phyloP scores from a whole-genome alignment of 2,888 invertebrate species.

The Pandemis corylana region DNA sequence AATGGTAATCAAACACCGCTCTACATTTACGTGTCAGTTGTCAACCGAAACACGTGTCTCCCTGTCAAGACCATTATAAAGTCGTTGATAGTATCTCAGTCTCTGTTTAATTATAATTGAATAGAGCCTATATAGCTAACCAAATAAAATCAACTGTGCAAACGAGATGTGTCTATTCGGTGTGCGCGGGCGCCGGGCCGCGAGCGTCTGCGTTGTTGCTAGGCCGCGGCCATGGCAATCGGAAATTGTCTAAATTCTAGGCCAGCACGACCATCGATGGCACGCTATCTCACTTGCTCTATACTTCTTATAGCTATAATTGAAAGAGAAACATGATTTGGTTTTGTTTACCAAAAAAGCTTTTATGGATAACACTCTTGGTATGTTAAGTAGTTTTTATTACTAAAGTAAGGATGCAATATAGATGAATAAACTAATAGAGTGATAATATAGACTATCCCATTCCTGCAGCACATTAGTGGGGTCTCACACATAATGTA shows the following conservation, averaged over 20 bases:
- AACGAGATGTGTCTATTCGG: constrained; percentile 14
- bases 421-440: neutral
- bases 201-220: constrained; percentile 43
- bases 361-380: constrained; percentile 5
- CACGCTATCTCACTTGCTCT: constrained; percentile 58
- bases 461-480: no score
- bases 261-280: constrained; percentile 62
- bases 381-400: neutral
- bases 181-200: constrained; percentile 35
- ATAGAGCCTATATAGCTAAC: neutral
- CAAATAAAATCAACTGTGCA: constrained; percentile 32
- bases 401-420: neutral
- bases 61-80: constrained; percentile 17
- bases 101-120: constrained; percentile 23
- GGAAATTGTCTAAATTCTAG: constrained; percentile 82
- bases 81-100: constrained; percentile 6
- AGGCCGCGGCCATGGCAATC: constrained; percentile 64
- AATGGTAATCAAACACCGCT: neutral
- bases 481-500: no score
- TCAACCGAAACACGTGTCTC: neutral
- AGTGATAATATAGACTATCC: no score
- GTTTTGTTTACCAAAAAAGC: constrained; percentile 20
- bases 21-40: neutral
- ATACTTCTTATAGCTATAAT: neutral
- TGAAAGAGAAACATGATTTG: neutral